Conservation (phyloP, 2,797 vertebrate genomes). For the Periparus ater region DNA sequence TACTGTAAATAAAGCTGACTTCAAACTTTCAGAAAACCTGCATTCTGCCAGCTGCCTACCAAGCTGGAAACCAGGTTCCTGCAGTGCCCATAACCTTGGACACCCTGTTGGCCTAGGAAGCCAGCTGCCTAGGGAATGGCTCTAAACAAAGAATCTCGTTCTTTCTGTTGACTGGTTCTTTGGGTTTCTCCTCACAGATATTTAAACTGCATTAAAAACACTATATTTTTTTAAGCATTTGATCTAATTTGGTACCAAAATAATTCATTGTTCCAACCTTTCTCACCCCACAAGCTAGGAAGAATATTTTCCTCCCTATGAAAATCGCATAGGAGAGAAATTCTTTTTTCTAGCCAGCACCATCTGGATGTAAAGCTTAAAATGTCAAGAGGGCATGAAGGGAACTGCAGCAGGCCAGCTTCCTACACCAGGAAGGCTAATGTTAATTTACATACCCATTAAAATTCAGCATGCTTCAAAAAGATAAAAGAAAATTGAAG, state of each 20-base stretch:
- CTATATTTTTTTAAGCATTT: neutral
- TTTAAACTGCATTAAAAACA: neutral
- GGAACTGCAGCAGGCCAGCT: conserved; percentile 15
- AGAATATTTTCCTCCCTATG: neutral
- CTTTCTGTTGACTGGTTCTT: neutral
- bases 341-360: conserved; percentile 12
- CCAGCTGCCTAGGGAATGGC: neutral
- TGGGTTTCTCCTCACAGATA: neutral
- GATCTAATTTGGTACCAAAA: neutral
- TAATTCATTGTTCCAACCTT: neutral
- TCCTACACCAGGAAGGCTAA: conserved; percentile 4
- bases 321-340: neutral
- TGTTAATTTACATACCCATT: conserved; percentile 38
- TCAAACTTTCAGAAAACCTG: neutral
- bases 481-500: conserved; percentile 32
- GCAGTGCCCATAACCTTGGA: neutral
- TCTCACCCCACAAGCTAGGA: neutral
- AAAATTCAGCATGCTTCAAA: conserved; percentile 50
- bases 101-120: neutral
- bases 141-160: neutral
- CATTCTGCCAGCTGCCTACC: neutral
- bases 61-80: neutral
- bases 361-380: conserved; percentile 42
- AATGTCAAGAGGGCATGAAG: conserved; percentile 5
- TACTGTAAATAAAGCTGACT: neutral